Evolutionary conservation across 2,797 vertebrate genomes (phyloP).

Genomic region (Premnoplex brunnescens): DNA sequence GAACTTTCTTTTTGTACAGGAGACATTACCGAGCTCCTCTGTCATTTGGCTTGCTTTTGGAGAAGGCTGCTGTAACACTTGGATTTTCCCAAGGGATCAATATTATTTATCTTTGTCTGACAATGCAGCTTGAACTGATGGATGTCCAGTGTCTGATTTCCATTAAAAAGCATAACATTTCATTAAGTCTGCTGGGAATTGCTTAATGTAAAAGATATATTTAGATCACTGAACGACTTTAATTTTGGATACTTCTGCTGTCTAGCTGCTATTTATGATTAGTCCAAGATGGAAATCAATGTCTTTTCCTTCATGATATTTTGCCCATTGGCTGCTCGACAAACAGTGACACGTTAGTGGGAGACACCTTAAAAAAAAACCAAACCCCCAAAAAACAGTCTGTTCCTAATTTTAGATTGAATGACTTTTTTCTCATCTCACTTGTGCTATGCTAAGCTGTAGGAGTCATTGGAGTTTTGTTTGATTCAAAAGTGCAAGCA

Average conservation of each 20-base stretch:
- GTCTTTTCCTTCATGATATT: not conserved
- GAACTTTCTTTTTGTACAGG: not conserved
- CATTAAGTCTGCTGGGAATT: not conserved
- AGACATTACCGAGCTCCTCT: not conserved
- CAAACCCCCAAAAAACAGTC: not conserved
- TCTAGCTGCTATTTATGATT: conserved; percentile 47
- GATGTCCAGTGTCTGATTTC: conserved; percentile 30
- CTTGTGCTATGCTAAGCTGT: not conserved
- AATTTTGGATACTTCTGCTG: conserved; percentile 27
- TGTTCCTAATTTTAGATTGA: not conserved
- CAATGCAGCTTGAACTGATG: not conserved
- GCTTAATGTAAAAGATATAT: conserved; percentile 2
- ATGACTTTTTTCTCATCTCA: not conserved
- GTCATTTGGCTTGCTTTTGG: conserved; percentile 4
- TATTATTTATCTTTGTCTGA: conserved; percentile 30
- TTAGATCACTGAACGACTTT: conserved; percentile 5
- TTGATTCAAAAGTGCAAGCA: not conserved
- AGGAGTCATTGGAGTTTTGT: not conserved
- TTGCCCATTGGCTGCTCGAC: not conserved
- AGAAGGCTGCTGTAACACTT: not conserved
- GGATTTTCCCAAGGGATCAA: not conserved
- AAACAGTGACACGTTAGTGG: not conserved
- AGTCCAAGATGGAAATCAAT: not conserved
- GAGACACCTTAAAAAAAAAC: not conserved
- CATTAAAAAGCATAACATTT: conserved; percentile 12